Percentiles rank a stretch among this genome's conserved stretches.
Evolutionary conservation across 2,888 invertebrate species (phyloP).

Genomic region (Lasius fuliginosus): DNA sequence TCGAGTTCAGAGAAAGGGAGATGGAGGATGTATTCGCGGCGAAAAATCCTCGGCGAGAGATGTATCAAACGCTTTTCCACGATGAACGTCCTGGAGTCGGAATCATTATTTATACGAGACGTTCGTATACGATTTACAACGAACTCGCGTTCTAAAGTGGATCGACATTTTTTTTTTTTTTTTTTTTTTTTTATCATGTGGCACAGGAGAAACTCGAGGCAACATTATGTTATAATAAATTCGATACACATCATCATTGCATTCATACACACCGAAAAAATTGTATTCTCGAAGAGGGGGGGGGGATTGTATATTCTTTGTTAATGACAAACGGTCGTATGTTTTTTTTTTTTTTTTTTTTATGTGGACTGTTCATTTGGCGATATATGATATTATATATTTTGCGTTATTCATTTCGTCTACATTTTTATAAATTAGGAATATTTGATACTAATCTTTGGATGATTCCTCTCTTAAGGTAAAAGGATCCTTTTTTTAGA

Average conservation of each 20-base stretch:
- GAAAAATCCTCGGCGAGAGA: conserved; percentile 40
- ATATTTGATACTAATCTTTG: too few relatives aligned
- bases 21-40: not conserved
- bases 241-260: not conserved
- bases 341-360: too few relatives aligned
- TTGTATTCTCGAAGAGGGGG: too few relatives aligned
- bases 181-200: conserved; percentile 2
- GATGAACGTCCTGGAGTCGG: conserved; percentile 21
- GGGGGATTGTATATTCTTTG: too few relatives aligned
- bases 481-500: too few relatives aligned
- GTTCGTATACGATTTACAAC: conserved; percentile 39
- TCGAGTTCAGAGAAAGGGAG: conserved; percentile 10
- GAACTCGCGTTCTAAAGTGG: conserved; percentile 14
- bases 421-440: too few relatives aligned
- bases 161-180: conserved; percentile 2
- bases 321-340: too few relatives aligned
- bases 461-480: too few relatives aligned
- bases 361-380: too few relatives aligned
- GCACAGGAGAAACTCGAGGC: not conserved
- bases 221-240: conserved; percentile 27
- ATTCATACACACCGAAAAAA: not conserved
- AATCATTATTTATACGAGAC: conserved; percentile 52
- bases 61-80: conserved; percentile 53
- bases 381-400: too few relatives aligned
- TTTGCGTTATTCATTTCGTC: too few relatives aligned